Evolutionary conservation across 2,113 vertebrate species (phyloP), one percentile per base, ranked within the genome.

Genomic region (Chauna torquata): DNA sequence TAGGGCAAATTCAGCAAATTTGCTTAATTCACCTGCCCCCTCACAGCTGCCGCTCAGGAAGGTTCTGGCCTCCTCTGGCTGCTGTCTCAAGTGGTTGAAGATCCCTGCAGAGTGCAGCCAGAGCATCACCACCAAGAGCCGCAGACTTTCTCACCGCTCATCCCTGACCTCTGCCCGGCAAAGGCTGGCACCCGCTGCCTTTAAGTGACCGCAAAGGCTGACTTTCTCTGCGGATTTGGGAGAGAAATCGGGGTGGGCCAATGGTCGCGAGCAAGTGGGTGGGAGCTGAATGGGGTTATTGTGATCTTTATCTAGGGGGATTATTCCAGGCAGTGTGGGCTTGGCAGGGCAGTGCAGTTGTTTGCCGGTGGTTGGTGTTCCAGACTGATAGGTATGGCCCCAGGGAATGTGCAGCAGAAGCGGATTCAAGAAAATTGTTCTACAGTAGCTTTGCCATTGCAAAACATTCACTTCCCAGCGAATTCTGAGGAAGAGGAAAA

Each of bases 241-340:
- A 92, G 44, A 62, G 68, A 91, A 95, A 70, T 19, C 91, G n/a
- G 93, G 82, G 92, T 96, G 97, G 94, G 82, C 92, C 16, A 54
- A 42, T 40, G 88, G 91, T 87, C 94, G 18, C 58, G 92, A 92
- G 77, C 72, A 65, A 95, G 83, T 47, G 72, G 86, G 89, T 94
- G 83, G 82, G 55, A 92, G 85, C 5, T 89, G 85, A 94, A 96
- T 92, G 34, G 82, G 62, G 55, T 94, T 69, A 92, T 94, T 97
- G 84, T 94, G 92, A 96, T 95, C 82, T 90, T 90, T 96, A 94
- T 96, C 89, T 77, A 22, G 66, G 59, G 79, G 68, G 92, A 95
- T 97, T 94, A 86, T 42, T 90, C 62, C n/a, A 6, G 84, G 74
- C 88, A 11, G 70, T 38, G 92, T 34, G 83, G 91, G 84, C 84